A percentile compares a stretch with the other conserved stretches of the same genome.
Conservation (phyloP, 2,888 invertebrate genomes). For the Platycheirus rosarum region DNA sequence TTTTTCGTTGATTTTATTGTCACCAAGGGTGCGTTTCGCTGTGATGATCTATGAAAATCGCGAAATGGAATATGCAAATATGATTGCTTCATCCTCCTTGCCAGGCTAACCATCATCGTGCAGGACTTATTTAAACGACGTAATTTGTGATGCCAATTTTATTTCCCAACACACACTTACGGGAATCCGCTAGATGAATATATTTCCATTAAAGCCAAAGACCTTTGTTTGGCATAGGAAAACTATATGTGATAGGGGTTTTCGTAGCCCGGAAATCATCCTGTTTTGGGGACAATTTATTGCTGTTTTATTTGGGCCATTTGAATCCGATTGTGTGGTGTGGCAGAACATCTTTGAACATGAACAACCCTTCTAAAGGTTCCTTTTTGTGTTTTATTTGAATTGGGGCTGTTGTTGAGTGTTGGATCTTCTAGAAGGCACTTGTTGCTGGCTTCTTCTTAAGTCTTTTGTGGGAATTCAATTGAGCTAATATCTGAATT, state of each 20-base stretch:
- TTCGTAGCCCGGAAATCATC: constrained; percentile 3
- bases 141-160: constrained; percentile 56
- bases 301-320: constrained; percentile 68
- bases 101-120: not conserved
- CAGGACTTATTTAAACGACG: constrained; percentile 47
- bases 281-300: constrained; percentile 65
- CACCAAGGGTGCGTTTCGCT: constrained; percentile 69
- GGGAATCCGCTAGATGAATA: constrained; percentile 7
- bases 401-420: constrained; percentile 38
- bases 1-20: constrained; percentile 70
- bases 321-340: constrained; percentile 69
- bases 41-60: constrained; percentile 29
- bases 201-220: constrained; percentile 40
- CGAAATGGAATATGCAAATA: constrained; percentile 72
- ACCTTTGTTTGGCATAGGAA: constrained; percentile 4
- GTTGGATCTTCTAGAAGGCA: constrained; percentile 14
- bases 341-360: constrained; percentile 49
- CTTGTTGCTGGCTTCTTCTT: constrained; percentile 52
- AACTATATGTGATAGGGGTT: constrained; percentile 21
- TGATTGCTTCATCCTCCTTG: constrained; percentile 11
- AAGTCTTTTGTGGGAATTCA: constrained; percentile 55
- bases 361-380: constrained; percentile 60
- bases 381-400: constrained; percentile 39
- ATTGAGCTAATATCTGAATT: constrained; percentile 46
- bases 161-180: constrained; percentile 17